Evolutionary conservation across 2,797 vertebrate genomes (phyloP), one percentile per base, ranked within the genome.

Genomic region (Tinamus major): DNA sequence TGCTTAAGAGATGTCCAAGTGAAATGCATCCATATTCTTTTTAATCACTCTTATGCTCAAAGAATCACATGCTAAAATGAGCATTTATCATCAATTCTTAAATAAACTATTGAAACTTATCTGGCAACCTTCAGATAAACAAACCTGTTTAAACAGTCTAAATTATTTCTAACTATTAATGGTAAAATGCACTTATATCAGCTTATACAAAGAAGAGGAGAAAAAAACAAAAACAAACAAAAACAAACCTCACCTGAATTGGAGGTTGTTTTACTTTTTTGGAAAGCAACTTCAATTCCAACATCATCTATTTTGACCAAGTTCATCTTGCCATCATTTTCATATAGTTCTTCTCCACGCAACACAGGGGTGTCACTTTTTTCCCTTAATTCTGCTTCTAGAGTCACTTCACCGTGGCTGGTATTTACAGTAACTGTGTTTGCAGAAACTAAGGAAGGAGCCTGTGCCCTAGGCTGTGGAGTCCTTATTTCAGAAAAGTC

Each of bases 181-280:
- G 1, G 15, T 33, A 95, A 84, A 91, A 81, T 68, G 4, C 19
- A 87, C 31, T 7, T 64, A 44, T 8, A 10, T 51, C 39, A 67
- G 51, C 4, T 80, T 67, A 59, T 27, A 69, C 85, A 85, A 6
- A 3, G 8, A 68, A 75, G 7, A 63, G n/a, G 9, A 11, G 12
- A 49, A 62, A 41, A 35, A 56, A 4, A 29, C 55, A 1, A 74
- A 17, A 42, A 41, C 39, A 41, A 41, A 41, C 39, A 41, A 41
- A 41, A 65, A 1, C 74, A 82, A 92, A 67, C 6, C 96, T 97
- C 91, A 98, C 98, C 98, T 96, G 58, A 64, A 83, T 83, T 80
- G 56, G 61, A 23, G 16, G 44, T 33, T 84, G 44, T 1, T 13
- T 86, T 92, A 86, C 55, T 92, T 80, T 89, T 95, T 61, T 92